These are phyloP conservation scores for Takifugu bimaculatus DNA, from an alignment of 2,113 vertebrate species.

Conservation along the genomic window DNA sequence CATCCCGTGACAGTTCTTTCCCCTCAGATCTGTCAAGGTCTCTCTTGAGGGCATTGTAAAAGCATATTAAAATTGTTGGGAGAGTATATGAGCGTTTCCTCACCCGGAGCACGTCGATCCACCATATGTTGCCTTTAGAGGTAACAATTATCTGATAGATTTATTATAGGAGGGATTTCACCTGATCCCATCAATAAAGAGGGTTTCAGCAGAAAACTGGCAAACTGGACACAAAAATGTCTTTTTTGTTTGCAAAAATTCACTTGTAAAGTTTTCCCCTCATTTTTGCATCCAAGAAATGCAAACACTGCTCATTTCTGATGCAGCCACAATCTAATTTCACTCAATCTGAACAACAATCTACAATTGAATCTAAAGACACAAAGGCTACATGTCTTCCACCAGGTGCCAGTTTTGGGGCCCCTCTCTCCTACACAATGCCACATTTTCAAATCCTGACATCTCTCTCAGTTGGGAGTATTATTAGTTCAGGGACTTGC, in stretches of 20 bases:
- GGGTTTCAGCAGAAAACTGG: background rate
- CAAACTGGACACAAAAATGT: background rate
- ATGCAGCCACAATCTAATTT: too few relatives aligned
- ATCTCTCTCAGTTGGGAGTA: constrained; percentile 38
- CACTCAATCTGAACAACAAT: too few relatives aligned
- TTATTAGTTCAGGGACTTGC: constrained; percentile 46
- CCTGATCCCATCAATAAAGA: constrained; percentile 8
- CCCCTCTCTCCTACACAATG: background rate
- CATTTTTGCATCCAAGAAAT: too few relatives aligned
- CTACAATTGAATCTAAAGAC: too few relatives aligned
- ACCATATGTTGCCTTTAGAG: constrained; percentile 14
- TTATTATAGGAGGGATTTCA: constrained; percentile 15
- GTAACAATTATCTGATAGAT: constrained; percentile 27
- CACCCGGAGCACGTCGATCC: constrained; percentile 6
- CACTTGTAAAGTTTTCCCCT: too few relatives aligned
- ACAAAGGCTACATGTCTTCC: too few relatives aligned
- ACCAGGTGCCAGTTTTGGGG: too few relatives aligned
- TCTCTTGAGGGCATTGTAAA: constrained; percentile 47
- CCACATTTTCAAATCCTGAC: constrained; percentile 40
- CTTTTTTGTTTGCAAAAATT: background rate
- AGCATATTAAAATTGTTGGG: constrained; percentile 14
- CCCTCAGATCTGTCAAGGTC: constrained; percentile 17
- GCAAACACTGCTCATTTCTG: too few relatives aligned
- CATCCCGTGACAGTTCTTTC: constrained; percentile 19
- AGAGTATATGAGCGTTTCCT: constrained; percentile 25